Evolutionary conservation across 2,888 invertebrate species (phyloP).

Genomic region (Morpho achilles): DNA sequence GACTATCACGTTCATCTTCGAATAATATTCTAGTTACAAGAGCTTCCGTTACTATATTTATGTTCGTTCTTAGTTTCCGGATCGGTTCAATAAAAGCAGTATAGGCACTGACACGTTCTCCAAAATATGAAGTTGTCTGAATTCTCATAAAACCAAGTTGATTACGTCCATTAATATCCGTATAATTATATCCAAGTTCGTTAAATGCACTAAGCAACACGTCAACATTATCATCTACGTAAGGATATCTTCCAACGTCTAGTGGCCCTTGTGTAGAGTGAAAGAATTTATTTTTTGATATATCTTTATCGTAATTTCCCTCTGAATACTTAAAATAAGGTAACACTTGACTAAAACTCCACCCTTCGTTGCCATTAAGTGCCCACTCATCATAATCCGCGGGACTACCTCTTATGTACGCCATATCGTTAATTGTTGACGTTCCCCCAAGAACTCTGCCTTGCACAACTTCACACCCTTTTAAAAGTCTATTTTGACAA

Average conservation of each 20-base stretch:
- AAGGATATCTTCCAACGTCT: slow-evolving; percentile 65
- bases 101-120: slow-evolving; percentile 67
- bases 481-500: slow-evolving; percentile 53
- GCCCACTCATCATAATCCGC: slow-evolving; percentile 73
- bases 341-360: slow-evolving; percentile 59
- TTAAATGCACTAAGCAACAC: slow-evolving; percentile 62
- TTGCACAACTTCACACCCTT: slow-evolving; percentile 65
- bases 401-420: slow-evolving; percentile 67
- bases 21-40: slow-evolving; percentile 62
- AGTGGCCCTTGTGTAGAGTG: slow-evolving; percentile 69
- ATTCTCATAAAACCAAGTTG: slow-evolving; percentile 69
- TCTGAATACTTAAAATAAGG: slow-evolving; percentile 72
- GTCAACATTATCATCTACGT: slow-evolving; percentile 67
- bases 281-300: slow-evolving; percentile 60
- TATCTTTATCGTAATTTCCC: slow-evolving; percentile 70
- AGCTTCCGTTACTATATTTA: slow-evolving; percentile 59
- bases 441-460: slow-evolving; percentile 67
- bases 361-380: slow-evolving; percentile 61
- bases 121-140: slow-evolving; percentile 67
- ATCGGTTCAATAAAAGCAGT: slow-evolving; percentile 69
- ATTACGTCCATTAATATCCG: slow-evolving; percentile 64
- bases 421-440: slow-evolving; percentile 68
- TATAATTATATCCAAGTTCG: slow-evolving; percentile 68
- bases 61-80: slow-evolving; percentile 54
- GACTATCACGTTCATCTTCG: slow-evolving; percentile 39